Evolutionary conservation across 2,113 vertebrate genomes (phyloP).

Genomic region (Phainopepla nitens): DNA sequence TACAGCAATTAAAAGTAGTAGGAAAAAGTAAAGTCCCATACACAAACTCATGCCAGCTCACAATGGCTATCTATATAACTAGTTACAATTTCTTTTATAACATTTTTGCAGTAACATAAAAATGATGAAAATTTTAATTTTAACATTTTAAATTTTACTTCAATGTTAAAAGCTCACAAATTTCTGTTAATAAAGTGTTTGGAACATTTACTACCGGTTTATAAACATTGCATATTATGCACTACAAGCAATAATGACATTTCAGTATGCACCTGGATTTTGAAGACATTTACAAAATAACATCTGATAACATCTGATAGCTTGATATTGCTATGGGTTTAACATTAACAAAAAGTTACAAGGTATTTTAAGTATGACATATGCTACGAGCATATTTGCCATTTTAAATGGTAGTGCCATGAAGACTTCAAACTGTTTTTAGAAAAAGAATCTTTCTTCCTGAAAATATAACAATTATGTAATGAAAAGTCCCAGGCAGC

Average conservation of each 20-base stretch:
- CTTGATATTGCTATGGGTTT: not conserved
- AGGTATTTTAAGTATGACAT: not conserved
- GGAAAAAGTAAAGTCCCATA: not conserved
- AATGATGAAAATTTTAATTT: not conserved
- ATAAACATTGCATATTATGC: not conserved
- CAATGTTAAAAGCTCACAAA: not conserved
- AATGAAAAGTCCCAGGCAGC: not conserved
- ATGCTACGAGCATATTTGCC: not conserved
- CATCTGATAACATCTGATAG: not conserved
- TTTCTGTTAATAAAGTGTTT: not conserved
- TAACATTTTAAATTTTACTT: not conserved
- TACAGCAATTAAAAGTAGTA: not conserved
- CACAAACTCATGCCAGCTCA: not conserved
- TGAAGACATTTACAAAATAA: not conserved
- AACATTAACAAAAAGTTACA: not conserved
- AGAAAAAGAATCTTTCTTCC: not conserved
- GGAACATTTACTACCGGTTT: not conserved
- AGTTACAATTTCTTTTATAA: not conserved
- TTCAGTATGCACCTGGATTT: not conserved
- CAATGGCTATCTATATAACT: not conserved
- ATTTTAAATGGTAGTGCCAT: not conserved
- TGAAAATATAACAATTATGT: not conserved
- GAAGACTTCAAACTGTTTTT: not conserved
- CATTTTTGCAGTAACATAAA: not conserved
- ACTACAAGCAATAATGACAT: not conserved